phyloP scores from a whole-genome alignment of 2,888 invertebrate genomes.

The Drosophila anomalata region DNA sequence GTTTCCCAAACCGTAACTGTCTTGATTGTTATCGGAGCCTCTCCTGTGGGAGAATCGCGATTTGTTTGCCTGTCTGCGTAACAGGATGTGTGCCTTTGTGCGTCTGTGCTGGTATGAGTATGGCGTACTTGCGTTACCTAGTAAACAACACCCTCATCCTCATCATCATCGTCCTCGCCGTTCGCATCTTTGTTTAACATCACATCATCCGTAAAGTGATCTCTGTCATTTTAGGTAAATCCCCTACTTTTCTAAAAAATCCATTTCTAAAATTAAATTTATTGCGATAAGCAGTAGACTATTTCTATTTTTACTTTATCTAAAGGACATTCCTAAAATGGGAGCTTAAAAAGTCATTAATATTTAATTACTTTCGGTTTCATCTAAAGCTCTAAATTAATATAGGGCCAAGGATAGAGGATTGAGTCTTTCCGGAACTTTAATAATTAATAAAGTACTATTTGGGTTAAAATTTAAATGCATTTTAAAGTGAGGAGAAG shows the following conservation, averaged over 20 bases:
- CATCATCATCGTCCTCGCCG: conserved; percentile 39
- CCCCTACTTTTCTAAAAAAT: neutral
- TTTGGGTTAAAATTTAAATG: neutral
- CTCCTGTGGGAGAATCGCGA: conserved; percentile 54
- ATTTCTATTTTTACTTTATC: neutral
- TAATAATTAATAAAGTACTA: neutral
- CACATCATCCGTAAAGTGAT: conserved; percentile 65
- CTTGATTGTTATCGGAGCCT: conserved; percentile 66
- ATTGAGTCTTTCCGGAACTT: neutral
- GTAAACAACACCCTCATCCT: conserved; percentile 66
- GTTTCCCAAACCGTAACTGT: conserved; percentile 48
- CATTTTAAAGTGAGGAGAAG: neutral
- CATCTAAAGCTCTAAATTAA: too few relatives aligned
- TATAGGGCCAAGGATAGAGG: too few relatives aligned
- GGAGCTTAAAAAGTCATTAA: neutral
- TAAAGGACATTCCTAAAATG: neutral
- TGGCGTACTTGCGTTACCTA: conserved; percentile 51
- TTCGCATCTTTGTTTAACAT: conserved; percentile 66
- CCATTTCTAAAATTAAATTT: neutral
- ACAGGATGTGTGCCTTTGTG: conserved; percentile 1
- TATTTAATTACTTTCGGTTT: neutral
- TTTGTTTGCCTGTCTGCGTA: conserved; percentile 23
- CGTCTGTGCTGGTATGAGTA: conserved; percentile 22
- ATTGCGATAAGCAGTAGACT: neutral
- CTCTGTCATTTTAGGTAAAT: conserved; percentile 51